Percentiles rank a stretch among this genome's conserved stretches.
phyloP scores from a whole-genome alignment of 2,888 invertebrate species.

The Tipula lateralis region DNA sequence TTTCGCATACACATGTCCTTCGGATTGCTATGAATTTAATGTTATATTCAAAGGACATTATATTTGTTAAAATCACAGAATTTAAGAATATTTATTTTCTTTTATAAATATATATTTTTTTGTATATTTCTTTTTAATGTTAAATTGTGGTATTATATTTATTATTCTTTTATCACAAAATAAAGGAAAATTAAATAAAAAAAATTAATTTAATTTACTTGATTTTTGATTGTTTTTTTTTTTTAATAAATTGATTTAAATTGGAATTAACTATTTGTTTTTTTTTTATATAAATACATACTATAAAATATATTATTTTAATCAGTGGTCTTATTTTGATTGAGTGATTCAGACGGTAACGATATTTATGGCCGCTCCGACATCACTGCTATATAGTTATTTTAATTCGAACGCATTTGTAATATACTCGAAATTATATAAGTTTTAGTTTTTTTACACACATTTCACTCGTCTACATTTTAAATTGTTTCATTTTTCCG shows the following conservation, averaged over 20 bases:
- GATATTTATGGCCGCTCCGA: background rate
- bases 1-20: background rate
- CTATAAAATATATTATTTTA: background rate
- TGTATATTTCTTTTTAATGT: background rate
- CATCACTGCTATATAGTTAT: background rate
- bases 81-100: background rate
- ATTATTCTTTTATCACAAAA: conserved; percentile 14
- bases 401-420: conserved; percentile 24
- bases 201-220: conserved; percentile 13
- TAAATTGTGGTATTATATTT: background rate
- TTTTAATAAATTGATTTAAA: background rate
- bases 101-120: conserved; percentile 7
- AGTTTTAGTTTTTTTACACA: background rate
- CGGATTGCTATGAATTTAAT: background rate
- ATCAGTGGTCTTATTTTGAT: background rate
- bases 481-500: background rate
- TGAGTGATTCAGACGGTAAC: background rate
- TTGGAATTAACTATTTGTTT: background rate
- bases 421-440: conserved; percentile 6
- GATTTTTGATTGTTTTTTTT: background rate
- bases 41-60: background rate
- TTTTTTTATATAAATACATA: background rate
- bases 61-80: conserved; percentile 11
- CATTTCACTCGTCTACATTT: conserved; percentile 26
- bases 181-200: background rate